phyloP scores from a whole-genome alignment of 2,113 vertebrate genomes.

The Asarcornis scutulata region DNA sequence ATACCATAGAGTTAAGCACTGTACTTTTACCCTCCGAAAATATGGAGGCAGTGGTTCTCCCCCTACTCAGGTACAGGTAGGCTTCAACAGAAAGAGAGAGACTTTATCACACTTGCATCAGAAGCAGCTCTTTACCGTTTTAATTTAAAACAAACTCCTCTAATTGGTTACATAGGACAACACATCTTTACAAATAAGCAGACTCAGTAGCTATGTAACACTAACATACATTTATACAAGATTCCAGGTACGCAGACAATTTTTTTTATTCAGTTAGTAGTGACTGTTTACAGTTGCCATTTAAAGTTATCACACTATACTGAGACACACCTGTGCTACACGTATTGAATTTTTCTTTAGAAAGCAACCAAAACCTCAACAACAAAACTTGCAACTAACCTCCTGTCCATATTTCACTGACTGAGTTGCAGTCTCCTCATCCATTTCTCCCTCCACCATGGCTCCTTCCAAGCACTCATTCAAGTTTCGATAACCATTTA shows the following conservation, averaged over 20 bases:
- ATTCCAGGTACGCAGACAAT: not conserved
- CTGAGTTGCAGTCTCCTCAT: conserved; percentile 80
- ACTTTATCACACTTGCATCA: conserved; percentile 74
- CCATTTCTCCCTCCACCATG: conserved; percentile 93
- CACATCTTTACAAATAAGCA: not conserved
- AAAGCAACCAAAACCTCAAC: not conserved
- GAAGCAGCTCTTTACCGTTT: conserved; percentile 45
- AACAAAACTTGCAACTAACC: conserved; percentile 74
- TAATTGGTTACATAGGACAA: not conserved
- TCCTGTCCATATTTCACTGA: conserved; percentile 84
- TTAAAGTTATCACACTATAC: not conserved
- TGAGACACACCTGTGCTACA: not conserved
- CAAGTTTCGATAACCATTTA: conserved; percentile 93
- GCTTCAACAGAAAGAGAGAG: conserved; percentile 80
- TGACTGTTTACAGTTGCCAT: not conserved
- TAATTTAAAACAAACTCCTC: not conserved
- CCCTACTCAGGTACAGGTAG: conserved; percentile 76
- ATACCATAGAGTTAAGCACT: conserved; percentile 77
- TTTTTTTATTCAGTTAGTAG: not conserved
- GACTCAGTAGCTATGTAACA: not conserved
- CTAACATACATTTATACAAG: rapidly evolving
- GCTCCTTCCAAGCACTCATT: conserved; percentile 94
- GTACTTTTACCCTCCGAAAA: conserved; percentile 79
- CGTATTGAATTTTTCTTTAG: not conserved
- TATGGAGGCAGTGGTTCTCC: conserved; percentile 75